These are phyloP conservation scores for Magallana ariakensis DNA, from an alignment of 1,140 invertebrate species.

Conservation along the genomic window DNA sequence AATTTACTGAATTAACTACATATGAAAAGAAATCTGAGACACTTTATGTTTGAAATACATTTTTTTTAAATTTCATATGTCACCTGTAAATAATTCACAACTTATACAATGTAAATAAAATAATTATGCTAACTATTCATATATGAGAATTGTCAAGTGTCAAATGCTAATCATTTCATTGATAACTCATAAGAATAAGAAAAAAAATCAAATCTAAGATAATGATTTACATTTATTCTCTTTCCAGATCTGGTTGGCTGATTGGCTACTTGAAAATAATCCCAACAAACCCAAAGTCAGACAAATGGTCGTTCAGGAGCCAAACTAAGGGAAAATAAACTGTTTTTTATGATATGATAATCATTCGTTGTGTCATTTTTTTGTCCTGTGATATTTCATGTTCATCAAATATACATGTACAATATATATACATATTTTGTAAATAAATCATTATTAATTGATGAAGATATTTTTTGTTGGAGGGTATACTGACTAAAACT, in stretches of 20 bases:
- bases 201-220: not conserved
- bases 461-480: too few relatives aligned
- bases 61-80: too few relatives aligned
- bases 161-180: too few relatives aligned
- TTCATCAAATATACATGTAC: not conserved
- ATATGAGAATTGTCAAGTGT: too few relatives aligned
- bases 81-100: too few relatives aligned
- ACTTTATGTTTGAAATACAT: too few relatives aligned
- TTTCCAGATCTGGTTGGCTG: slow-evolving; percentile 85
- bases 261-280: slow-evolving; percentile 88
- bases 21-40: too few relatives aligned
- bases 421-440: not conserved
- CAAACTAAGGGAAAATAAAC: slow-evolving; percentile 32
- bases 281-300: slow-evolving; percentile 84
- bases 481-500: too few relatives aligned
- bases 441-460: slow-evolving; percentile 4
- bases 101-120: too few relatives aligned
- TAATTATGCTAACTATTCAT: too few relatives aligned
- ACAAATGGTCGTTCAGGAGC: slow-evolving; percentile 65
- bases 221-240: slow-evolving; percentile 14
- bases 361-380: not conserved
- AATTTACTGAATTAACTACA: too few relatives aligned
- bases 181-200: too few relatives aligned
- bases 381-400: not conserved
- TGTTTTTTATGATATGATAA: slow-evolving; percentile 1